These are phyloP conservation scores for Drosophila asahinai DNA, from an alignment of 1,140 invertebrate genomes.

Conservation along the genomic window DNA sequence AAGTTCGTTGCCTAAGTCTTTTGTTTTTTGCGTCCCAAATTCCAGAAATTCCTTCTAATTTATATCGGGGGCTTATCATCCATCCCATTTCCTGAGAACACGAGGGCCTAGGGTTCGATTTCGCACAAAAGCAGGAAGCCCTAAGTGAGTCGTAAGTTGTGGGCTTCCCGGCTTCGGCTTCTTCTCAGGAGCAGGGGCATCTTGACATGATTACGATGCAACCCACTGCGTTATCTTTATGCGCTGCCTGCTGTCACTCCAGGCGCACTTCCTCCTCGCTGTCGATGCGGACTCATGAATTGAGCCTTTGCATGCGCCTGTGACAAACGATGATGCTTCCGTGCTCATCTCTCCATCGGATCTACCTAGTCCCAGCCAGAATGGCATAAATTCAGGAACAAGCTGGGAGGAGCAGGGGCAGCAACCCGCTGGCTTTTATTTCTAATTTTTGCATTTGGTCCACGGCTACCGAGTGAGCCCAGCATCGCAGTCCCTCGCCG, in stretches of 20 bases:
- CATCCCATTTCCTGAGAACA: slow-evolving; percentile 12
- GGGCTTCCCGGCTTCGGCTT: not conserved
- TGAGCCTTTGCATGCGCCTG: slow-evolving; percentile 51
- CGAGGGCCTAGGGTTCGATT: not conserved
- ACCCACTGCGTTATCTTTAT: slow-evolving; percentile 58
- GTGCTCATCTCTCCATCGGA: slow-evolving; percentile 51
- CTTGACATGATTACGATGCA: slow-evolving; percentile 74
- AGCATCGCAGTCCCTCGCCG: slow-evolving; percentile 33
- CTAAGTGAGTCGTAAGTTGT: slow-evolving; percentile 53
- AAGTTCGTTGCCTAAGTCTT: slow-evolving; percentile 69
- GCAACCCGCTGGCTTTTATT: slow-evolving; percentile 73
- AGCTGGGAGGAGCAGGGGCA: not conserved
- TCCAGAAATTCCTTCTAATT: slow-evolving; percentile 18
- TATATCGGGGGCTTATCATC: slow-evolving; percentile 3
- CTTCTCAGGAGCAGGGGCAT: slow-evolving; percentile 9
- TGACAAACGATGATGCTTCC: slow-evolving; percentile 73
- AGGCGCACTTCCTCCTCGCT: slow-evolving; percentile 63
- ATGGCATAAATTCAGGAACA: slow-evolving; percentile 70
- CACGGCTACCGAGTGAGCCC: slow-evolving; percentile 42
- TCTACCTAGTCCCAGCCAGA: slow-evolving; percentile 25
- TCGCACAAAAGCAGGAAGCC: slow-evolving; percentile 16
- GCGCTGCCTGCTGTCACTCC: slow-evolving; percentile 51
- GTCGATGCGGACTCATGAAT: slow-evolving; percentile 48
- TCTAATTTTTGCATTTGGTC: slow-evolving; percentile 79
- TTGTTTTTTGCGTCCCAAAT: slow-evolving; percentile 38